Evolutionary conservation across 2,797 vertebrate genomes (phyloP).

Genomic region (Tenualosa thibaudeaui): DNA sequence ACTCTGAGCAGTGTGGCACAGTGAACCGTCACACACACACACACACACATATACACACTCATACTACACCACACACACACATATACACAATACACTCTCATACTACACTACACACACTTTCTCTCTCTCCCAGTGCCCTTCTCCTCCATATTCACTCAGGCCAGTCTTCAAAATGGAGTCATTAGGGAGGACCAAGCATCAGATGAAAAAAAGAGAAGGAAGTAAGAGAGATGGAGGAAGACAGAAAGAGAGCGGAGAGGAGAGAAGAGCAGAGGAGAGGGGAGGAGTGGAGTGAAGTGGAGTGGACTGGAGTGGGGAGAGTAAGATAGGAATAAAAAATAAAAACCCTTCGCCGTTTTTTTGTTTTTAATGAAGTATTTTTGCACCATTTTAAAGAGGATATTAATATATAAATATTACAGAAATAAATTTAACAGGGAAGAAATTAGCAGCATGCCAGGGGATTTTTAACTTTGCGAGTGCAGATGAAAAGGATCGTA

Average conservation of each 20-base stretch:
- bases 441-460: conserved; percentile 71
- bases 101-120: conserved; percentile 20
- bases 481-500: conserved; percentile 72
- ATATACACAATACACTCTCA: background rate
- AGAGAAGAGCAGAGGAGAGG: background rate
- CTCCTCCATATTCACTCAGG: conserved; percentile 61
- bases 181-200: conserved; percentile 68
- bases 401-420: conserved; percentile 71
- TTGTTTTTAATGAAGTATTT: conserved; percentile 52
- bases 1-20: conserved; percentile 48
- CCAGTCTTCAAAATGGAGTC: conserved; percentile 74
- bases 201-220: background rate
- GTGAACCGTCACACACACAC: conserved; percentile 41
- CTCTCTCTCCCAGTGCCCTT: conserved; percentile 42
- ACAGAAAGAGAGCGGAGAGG: background rate
- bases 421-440: conserved; percentile 72
- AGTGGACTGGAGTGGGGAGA: background rate
- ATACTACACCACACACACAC: background rate
- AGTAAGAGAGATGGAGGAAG: conserved; percentile 25
- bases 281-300: background rate
- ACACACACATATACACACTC: background rate
- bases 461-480: conserved; percentile 74
- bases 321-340: conserved; percentile 42
- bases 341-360: conserved; percentile 54
- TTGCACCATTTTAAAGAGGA: conserved; percentile 51